Conservation (phyloP, 2,113 vertebrate species). For the Albula glossodonta region DNA sequence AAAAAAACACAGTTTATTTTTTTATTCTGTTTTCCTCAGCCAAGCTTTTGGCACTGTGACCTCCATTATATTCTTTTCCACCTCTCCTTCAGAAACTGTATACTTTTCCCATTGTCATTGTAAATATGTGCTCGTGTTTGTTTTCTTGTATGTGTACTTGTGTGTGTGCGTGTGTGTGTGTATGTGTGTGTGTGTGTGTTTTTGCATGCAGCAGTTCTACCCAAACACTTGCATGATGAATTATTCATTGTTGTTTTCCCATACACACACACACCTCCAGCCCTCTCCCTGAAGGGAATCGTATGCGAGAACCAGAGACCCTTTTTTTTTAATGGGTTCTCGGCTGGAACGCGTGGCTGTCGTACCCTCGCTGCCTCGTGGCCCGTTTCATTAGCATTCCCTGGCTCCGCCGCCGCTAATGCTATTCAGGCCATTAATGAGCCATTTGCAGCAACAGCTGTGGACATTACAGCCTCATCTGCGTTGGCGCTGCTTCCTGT, state of each 20-base stretch:
- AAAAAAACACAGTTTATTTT: background rate
- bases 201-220: background rate
- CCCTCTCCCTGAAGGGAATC: background rate
- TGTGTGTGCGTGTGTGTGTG: no score
- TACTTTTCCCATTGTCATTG: background rate
- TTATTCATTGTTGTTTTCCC: background rate
- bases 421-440: background rate
- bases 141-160: no score
- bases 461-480: background rate
- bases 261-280: constrained; percentile 1
- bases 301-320: background rate
- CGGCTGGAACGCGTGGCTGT: background rate
- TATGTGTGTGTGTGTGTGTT: background rate
- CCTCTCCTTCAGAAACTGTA: background rate
- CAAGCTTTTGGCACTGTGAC: background rate
- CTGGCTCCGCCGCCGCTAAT: background rate
- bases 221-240: constrained; percentile 6
- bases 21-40: background rate
- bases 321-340: background rate
- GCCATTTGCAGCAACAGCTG: background rate
- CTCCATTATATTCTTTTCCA: background rate
- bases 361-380: background rate
- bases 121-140: no score
- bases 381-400: background rate
- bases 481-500: background rate